Evolutionary conservation across 2,797 vertebrate species (phyloP).

Genomic region (Peromyscus nudipes): DNA sequence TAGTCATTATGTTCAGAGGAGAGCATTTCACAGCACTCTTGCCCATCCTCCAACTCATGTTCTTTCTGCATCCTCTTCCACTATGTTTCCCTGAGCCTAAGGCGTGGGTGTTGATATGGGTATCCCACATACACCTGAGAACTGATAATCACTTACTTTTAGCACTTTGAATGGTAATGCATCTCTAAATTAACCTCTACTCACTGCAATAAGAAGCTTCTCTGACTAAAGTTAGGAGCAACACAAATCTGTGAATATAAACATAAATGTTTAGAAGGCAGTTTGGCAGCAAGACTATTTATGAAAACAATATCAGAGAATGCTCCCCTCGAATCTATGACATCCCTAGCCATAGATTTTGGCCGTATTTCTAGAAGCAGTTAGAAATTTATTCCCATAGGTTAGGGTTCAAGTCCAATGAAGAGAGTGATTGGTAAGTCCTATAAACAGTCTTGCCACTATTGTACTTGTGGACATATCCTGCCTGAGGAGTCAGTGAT

Average conservation of each 20-base stretch:
- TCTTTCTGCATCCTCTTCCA: background rate
- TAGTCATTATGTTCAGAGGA: no score
- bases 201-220: background rate
- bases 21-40: background rate
- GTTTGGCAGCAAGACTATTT: background rate
- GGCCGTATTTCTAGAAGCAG: background rate
- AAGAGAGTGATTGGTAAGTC: background rate
- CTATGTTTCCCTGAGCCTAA: background rate
- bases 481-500: background rate
- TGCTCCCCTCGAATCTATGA: background rate
- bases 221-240: background rate
- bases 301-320: background rate
- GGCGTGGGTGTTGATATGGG: background rate
- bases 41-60: background rate
- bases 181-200: no score
- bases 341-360: background rate
- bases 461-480: background rate
- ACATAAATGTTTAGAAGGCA: background rate
- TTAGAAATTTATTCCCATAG: background rate
- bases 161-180: background rate
- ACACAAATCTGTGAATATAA: background rate
- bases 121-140: background rate
- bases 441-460: background rate
- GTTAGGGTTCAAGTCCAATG: background rate
- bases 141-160: background rate